phyloP scores from a whole-genome alignment of 1,140 invertebrate species.

The Drosophila kepulauana region DNA sequence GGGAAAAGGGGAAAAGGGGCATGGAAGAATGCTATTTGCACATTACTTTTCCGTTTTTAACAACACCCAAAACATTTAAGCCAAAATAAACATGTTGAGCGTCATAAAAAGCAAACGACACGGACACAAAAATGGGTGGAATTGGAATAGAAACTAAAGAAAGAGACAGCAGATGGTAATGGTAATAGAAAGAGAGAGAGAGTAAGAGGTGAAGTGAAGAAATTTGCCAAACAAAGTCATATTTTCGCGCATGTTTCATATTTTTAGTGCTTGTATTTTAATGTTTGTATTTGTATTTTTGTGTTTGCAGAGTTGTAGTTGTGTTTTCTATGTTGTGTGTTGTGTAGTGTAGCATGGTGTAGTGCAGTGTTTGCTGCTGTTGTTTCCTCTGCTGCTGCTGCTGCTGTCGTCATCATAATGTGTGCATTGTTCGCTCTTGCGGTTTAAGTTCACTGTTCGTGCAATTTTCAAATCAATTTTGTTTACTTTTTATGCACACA shows the following conservation, averaged over 20 bases:
- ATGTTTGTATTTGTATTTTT: conserved; percentile 34
- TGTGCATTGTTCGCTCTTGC: conserved; percentile 51
- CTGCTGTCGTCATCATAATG: conserved; percentile 75
- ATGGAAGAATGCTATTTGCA: conserved; percentile 64
- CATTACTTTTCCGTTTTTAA: conserved; percentile 76
- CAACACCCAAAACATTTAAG: conserved; percentile 79
- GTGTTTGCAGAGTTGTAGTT: conserved; percentile 23
- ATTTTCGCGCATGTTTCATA: conserved; percentile 78
- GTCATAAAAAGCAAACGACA: conserved; percentile 56
- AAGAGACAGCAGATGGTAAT: not conserved
- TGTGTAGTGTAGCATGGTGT: conserved; percentile 5
- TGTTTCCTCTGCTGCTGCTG: conserved; percentile 31
- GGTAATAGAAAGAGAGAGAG: not conserved
- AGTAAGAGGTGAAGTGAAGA: conserved; percentile 24
- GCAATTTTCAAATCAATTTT: conserved; percentile 85
- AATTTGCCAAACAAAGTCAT: conserved; percentile 67
- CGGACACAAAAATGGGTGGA: conserved; percentile 19
- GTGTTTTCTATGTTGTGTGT: conserved; percentile 32
- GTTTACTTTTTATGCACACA: conserved; percentile 78
- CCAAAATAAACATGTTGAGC: conserved; percentile 75
- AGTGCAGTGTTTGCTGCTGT: conserved; percentile 27
- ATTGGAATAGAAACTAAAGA: conserved; percentile 20
- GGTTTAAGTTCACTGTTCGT: conserved; percentile 60
- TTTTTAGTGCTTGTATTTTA: conserved; percentile 62
- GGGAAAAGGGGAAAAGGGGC: not conserved